Conservation (phyloP, 1,140 invertebrate species). For the Orchesella cincta region DNA sequence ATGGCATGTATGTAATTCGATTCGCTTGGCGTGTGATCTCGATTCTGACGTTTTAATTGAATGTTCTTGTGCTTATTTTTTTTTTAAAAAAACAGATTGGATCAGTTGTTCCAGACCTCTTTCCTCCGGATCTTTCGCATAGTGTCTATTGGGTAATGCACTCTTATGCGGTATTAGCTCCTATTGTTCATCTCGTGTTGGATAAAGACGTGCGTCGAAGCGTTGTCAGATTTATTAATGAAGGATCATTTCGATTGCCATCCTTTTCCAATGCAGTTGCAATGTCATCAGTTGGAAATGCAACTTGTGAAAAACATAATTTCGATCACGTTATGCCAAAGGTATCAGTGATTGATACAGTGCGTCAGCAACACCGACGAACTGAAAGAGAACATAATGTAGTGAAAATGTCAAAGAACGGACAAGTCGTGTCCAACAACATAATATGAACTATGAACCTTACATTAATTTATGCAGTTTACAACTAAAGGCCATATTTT, state of each 20-base stretch:
- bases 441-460: no score
- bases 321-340: not conserved
- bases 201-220: conserved; percentile 30
- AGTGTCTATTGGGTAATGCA: conserved; percentile 50
- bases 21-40: no score
- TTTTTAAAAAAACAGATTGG: conserved; percentile 37
- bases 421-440: no score
- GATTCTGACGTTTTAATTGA: no score
- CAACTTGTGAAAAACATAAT: not conserved
- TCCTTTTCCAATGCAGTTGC: not conserved
- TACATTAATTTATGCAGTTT: no score
- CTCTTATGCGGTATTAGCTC: conserved; percentile 41
- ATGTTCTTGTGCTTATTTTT: not conserved
- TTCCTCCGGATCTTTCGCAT: conserved; percentile 48
- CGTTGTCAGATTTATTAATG: conserved; percentile 11
- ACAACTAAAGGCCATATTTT: no score
- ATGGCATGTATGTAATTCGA: no score
- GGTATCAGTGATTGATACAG: not conserved
- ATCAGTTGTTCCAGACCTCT: conserved; percentile 40
- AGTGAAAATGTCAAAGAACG: no score
- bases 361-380: not conserved
- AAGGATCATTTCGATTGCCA: not conserved
- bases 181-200: conserved; percentile 43
- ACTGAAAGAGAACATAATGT: not conserved
- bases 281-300: not conserved